Conservation (phyloP, 2,888 invertebrate species). For the Trichacis sp. region DNA sequence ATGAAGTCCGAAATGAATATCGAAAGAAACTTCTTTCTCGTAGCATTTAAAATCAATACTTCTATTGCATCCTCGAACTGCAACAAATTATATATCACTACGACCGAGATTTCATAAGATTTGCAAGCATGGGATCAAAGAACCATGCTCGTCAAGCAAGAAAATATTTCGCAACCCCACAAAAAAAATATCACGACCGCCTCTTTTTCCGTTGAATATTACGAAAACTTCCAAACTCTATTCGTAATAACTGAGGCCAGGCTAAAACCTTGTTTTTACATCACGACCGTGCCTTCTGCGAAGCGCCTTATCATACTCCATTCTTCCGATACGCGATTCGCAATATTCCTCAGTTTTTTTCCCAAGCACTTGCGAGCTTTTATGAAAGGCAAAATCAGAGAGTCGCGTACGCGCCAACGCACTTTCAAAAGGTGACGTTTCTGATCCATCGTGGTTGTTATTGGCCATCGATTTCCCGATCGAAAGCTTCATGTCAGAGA, state of each 20-base stretch:
- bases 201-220: slow-evolving; percentile 4
- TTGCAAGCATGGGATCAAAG: background rate
- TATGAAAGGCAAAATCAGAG: slow-evolving; percentile 11
- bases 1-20: too few relatives aligned
- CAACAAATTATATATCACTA: background rate
- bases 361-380: slow-evolving; percentile 7
- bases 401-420: slow-evolving; percentile 12
- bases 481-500: too few relatives aligned
- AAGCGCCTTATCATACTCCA: slow-evolving; percentile 17
- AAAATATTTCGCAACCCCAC: background rate
- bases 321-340: slow-evolving; percentile 23
- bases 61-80: background rate
- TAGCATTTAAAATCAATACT: too few relatives aligned
- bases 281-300: slow-evolving; percentile 7
- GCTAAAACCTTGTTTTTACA: slow-evolving; percentile 8
- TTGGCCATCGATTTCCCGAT: slow-evolving; percentile 13
- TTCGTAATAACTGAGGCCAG: slow-evolving; percentile 5
- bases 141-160: background rate
- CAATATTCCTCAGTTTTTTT: slow-evolving; percentile 24
- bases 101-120: background rate
- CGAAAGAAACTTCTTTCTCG: too few relatives aligned
- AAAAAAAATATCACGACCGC: background rate
- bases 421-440: slow-evolving; percentile 19
- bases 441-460: slow-evolving; percentile 13
- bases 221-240: slow-evolving; percentile 8